Evolutionary conservation across 2,888 invertebrate species (phyloP).

Genomic region (Limnephilus rhombicus): DNA sequence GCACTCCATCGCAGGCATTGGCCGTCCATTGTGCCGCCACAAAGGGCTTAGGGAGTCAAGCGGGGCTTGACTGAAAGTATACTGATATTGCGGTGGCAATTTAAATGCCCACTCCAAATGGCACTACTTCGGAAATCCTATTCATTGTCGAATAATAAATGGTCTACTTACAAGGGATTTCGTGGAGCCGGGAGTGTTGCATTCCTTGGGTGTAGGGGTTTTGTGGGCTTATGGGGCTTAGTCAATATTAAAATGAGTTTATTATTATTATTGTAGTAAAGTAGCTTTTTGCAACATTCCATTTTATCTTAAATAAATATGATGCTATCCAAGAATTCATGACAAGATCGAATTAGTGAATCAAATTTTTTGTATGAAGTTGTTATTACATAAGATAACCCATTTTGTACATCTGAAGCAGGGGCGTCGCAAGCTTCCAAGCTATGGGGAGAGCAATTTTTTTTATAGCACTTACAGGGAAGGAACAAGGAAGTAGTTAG

Average conservation of each 20-base stretch:
- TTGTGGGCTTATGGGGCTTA: not conserved
- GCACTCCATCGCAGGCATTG: constrained; percentile 25
- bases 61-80: constrained; percentile 37
- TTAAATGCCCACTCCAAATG: not conserved
- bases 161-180: constrained; percentile 1
- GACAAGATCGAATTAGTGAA: not conserved
- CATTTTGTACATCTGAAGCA: too few species aligned
- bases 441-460: too few species aligned
- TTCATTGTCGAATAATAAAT: not conserved
- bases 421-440: too few species aligned
- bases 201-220: not conserved
- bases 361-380: not conserved
- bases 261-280: not conserved
- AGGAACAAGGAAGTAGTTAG: too few species aligned
- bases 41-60: constrained; percentile 29
- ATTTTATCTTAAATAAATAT: not conserved
- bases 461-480: too few species aligned
- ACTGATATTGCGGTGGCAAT: constrained; percentile 38
- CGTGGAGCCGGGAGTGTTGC: not conserved
- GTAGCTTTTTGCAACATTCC: not conserved
- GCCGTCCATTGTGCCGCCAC: constrained; percentile 34
- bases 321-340: too few species aligned
- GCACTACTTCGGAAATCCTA: constrained; percentile 1
- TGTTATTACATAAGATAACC: not conserved
- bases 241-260: not conserved